A percentile compares a stretch with the other conserved stretches of the same genome.
Evolutionary conservation across 37 sponge, comb jelly and placozoan genomes (phyloP).

Genomic region (Ephydatia muelleri): DNA sequence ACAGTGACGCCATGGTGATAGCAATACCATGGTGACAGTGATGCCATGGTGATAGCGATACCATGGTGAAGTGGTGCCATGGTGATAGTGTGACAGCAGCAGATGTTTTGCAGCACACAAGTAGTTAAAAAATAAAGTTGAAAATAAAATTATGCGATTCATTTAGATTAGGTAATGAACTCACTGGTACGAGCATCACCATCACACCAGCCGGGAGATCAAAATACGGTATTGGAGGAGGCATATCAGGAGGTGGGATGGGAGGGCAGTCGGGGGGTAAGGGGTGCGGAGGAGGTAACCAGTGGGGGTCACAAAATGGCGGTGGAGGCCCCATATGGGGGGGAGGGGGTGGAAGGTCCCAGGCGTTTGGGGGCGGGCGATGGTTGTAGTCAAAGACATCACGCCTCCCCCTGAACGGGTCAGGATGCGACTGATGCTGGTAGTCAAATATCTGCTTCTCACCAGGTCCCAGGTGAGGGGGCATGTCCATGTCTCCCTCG

Average conservation of each 20-base stretch:
- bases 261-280: slow-evolving; percentile 20
- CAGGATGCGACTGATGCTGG: slow-evolving; percentile 28
- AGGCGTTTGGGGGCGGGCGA: slow-evolving; percentile 22
- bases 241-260: slow-evolving; percentile 35
- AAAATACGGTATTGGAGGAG: slow-evolving; percentile 86
- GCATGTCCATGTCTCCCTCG: not conserved
- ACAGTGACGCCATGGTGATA: not conserved
- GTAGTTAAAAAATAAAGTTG: not conserved
- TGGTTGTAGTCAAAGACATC: slow-evolving; percentile 64
- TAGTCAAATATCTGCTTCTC: slow-evolving; percentile 37
- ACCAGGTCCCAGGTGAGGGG: not conserved
- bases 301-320: slow-evolving; percentile 32
- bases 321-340: slow-evolving; percentile 11
- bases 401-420: not conserved
- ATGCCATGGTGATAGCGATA: not conserved
- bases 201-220: slow-evolving; percentile 98
- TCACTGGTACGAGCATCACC: slow-evolving; percentile 81
- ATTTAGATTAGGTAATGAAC: not conserved
- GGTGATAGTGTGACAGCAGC: not conserved
- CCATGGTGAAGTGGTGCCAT: not conserved
- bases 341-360: slow-evolving; percentile 11
- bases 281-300: slow-evolving; percentile 13
- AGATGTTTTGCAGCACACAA: not conserved
- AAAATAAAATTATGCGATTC: not conserved
- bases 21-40: not conserved